Conservation (phyloP, 2,113 vertebrate species). For the Anthoscopus minutus region DNA sequence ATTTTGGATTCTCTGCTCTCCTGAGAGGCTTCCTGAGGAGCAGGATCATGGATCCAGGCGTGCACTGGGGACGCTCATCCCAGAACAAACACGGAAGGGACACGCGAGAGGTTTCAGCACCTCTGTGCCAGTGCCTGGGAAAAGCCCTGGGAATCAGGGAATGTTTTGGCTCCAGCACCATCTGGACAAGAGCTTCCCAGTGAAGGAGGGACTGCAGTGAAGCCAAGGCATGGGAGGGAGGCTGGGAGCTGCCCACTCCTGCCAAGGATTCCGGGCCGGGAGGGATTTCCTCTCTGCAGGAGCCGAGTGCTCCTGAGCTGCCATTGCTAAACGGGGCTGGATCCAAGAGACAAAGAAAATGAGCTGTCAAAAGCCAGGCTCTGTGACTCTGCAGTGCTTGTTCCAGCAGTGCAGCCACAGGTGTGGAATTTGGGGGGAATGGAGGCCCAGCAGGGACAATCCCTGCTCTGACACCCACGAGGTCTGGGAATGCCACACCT, state of each 20-base stretch:
- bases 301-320: not conserved
- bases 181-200: not conserved
- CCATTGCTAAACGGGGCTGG: not conserved
- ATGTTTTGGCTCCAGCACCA: not conserved
- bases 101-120: accelerated
- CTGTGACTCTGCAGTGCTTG: accelerated
- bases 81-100: not conserved
- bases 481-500: not conserved
- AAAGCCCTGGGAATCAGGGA: not conserved
- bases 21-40: not conserved
- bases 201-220: accelerated
- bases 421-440: not conserved
- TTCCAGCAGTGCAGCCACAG: not conserved
- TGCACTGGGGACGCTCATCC: not conserved
- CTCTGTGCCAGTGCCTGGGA: not conserved
- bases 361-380: not conserved
- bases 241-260: not conserved
- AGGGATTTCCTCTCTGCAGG: not conserved
- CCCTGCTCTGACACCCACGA: not conserved
- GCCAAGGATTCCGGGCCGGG: not conserved
- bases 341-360: accelerated
- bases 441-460: not conserved
- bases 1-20: not conserved
- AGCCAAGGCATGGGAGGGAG: not conserved
- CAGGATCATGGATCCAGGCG: accelerated